Conservation (phyloP, 2,113 vertebrate genomes). For the Bubo scandiacus region DNA sequence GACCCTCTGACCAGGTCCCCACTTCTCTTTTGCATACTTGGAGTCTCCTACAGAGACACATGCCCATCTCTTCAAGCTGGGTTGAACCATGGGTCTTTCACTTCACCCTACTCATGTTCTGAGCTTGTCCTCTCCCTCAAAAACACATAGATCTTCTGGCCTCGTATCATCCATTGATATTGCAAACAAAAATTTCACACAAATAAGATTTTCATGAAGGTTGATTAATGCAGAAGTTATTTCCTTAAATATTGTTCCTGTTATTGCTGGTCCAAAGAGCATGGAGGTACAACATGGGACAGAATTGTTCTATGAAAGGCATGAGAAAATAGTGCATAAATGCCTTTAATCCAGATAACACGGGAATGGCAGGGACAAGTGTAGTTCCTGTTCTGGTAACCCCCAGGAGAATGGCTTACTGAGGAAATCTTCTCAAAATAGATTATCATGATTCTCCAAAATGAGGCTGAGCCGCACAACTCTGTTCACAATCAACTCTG, state of each 20-base stretch:
- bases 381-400: background rate
- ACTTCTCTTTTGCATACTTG: background rate
- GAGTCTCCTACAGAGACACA: background rate
- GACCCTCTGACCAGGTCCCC: background rate
- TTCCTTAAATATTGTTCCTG: background rate
- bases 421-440: background rate
- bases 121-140: background rate
- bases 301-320: background rate
- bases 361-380: background rate
- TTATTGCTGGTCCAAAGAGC: background rate
- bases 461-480: background rate
- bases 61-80: background rate
- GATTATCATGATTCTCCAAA: background rate
- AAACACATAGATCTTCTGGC: background rate
- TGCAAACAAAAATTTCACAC: background rate
- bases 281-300: background rate
- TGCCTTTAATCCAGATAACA: background rate
- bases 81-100: background rate
- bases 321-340: background rate
- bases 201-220: background rate
- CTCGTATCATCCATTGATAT: background rate
- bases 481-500: background rate
- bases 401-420: background rate
- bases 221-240: background rate
- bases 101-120: background rate